A percentile compares a stretch with the other conserved stretches of the same genome.
phyloP scores from a whole-genome alignment of 1,140 invertebrate species.

The Whitmania pigra region DNA sequence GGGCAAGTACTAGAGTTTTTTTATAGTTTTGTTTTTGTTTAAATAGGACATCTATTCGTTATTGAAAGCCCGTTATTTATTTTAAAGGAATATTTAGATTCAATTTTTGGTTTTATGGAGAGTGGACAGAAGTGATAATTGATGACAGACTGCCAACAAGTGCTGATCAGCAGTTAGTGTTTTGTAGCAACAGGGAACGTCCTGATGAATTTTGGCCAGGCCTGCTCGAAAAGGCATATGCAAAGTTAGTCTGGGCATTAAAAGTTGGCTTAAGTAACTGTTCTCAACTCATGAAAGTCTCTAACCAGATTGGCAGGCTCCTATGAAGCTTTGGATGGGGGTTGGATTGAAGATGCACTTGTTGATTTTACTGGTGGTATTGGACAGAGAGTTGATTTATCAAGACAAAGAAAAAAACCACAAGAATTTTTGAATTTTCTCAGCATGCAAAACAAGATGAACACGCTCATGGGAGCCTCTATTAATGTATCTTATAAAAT shows the following conservation, averaged over 20 bases:
- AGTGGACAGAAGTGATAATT: conserved; percentile 62
- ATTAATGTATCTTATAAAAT: conserved; percentile 56
- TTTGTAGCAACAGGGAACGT: conserved; percentile 53
- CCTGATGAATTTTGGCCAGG: conserved; percentile 66
- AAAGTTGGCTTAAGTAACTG: not conserved
- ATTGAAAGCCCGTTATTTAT: not conserved
- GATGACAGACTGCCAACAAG: conserved; percentile 61
- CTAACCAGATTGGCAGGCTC: conserved; percentile 51
- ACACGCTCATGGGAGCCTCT: conserved; percentile 85
- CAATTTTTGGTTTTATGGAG: conserved; percentile 63
- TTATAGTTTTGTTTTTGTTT: too few relatives aligned
- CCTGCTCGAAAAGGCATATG: conserved; percentile 68
- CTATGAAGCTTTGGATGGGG: conserved; percentile 53
- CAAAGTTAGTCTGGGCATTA: conserved; percentile 51
- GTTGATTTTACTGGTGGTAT: conserved; percentile 66
- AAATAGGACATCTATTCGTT: too few relatives aligned
- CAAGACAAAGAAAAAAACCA: conserved; percentile 12
- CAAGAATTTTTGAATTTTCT: conserved; percentile 14
- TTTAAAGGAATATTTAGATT: conserved; percentile 48
- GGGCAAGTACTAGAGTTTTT: not conserved
- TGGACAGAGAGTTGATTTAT: conserved; percentile 48
- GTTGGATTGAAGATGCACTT: conserved; percentile 54
- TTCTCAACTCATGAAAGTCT: not conserved
- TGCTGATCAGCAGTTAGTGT: conserved; percentile 52
- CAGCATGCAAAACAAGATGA: conserved; percentile 38